Evolutionary conservation across 2,797 vertebrate genomes (phyloP), one percentile per base, ranked within the genome.

Genomic region (Tapera naevia): DNA sequence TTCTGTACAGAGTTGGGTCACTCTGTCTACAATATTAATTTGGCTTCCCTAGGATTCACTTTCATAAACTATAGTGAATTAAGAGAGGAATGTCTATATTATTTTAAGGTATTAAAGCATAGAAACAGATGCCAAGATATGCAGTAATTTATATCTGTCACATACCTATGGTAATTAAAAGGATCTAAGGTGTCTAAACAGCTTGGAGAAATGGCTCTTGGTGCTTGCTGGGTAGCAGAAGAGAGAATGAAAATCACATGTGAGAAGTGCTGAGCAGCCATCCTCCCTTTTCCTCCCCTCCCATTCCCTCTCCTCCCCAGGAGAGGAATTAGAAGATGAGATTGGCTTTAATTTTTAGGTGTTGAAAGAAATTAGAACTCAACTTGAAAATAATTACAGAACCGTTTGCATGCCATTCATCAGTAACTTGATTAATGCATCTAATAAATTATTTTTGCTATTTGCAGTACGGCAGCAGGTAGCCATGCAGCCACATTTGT

Each of bases 161-260:
- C 1, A 7, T 56, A 23, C 35, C 18, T 9, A 9, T 0, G 0
- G 58, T 58, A 65, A 50, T 79, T 57, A 69, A 48, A 67, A 4
- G 14, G 28, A 92, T 64, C 45, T 88, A 50, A 86, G 27, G 45
- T 78, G 53, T 74, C 73, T 78, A 74, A 92, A 71, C 11, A 75
- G 28, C 28, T 79, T 71, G 61, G 32, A 88, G 33, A 92, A 89
- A 65, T 33, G 25, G 41, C 73, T 66, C 37, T 50, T 0, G 0
- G 13, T 64, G 12, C 23, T 60, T 71, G 53, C 22, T 1, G 3
- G 11, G 13, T 28, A 51, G 24, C 53, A 60, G 11, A 71, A 60
- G 10, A 67, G 32, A 71, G 48, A 74, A 67, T 39, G 35, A 86
- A 93, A 76, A 58, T 43, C 35, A 9, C 19, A 35, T 0, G 0